Base-by-base conservation (phyloP, 1,140 invertebrate genomes). In the Achatina immaculata region DNA sequence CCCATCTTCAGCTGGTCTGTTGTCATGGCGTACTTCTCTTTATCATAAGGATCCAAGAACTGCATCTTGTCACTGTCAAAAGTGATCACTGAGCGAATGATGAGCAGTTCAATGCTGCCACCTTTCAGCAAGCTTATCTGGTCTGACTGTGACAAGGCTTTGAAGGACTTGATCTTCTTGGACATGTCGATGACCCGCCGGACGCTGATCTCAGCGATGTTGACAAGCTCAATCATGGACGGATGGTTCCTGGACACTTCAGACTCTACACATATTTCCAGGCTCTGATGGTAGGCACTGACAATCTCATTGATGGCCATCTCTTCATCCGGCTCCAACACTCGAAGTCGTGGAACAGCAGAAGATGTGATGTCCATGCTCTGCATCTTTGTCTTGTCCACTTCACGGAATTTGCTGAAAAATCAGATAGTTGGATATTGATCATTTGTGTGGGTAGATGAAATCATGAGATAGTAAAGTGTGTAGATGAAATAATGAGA, bases 91-190 rank as follows among this genome's bases (percentile, higher is more conserved):
- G 90, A 91, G 31, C 92, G 87, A 21, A 93, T 88, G 83, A 93
- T 92, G 82, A 92, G 91, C 88, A 93, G 86, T 85, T 93, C 93
- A 69, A 93, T 90, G 73, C 92, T 91, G 51, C 92, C 91, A 42
- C 90, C 91, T 75, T 92, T 89, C 45, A 93, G 85, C 24, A 93
- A 85, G n/a, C 89, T 89, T 75, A 91, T 91, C 86, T 93, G 92
- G 82, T 93, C 92, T 2, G 83, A 82, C 75, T 90, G 86, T 16
- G 88, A 88, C 16, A 93, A 86, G 11, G 86, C 86, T 65, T 89
- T 89, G 84, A 93, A 93, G 0, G 87, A 85, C 84, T 90, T 90
- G 73, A 91, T 89, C 86, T 91, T 91, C 86, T 91, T 91, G 74
- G 89, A 87, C 91, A 91, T 91, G 84, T 91, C 91, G 51, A 91